These are phyloP conservation scores for Pollicipes pollicipes DNA, from an alignment of 1,140 invertebrate genomes.

Conservation along the genomic window DNA sequence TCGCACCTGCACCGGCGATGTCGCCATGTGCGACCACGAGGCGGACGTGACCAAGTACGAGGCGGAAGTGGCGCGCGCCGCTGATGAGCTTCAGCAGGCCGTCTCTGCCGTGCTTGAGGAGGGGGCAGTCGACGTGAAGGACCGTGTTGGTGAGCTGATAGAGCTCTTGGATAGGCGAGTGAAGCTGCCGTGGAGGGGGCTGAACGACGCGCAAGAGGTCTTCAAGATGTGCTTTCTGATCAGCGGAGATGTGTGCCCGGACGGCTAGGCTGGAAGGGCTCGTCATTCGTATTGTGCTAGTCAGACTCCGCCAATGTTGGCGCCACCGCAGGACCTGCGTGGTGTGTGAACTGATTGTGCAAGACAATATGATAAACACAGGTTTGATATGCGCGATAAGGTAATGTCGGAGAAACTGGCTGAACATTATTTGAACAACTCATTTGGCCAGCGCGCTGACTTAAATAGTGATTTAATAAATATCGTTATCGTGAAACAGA, in stretches of 20 bases:
- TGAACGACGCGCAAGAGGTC: background rate
- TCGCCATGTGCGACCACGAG: background rate
- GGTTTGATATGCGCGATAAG: no score
- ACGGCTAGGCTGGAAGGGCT: no score
- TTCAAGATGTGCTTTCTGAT: constrained; percentile 2
- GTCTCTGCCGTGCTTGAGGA: background rate
- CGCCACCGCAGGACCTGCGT: no score
- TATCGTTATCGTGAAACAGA: no score
- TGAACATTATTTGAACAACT: no score
- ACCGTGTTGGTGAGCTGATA: background rate
- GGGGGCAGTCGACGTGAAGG: background rate
- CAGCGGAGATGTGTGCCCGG: background rate
- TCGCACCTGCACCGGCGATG: background rate
- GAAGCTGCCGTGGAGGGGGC: background rate
- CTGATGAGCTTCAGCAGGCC: background rate
- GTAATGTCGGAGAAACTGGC: no score
- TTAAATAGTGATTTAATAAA: no score
- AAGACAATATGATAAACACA: no score
- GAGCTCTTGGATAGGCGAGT: background rate
- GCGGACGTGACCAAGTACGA: background rate
- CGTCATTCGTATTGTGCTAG: no score
- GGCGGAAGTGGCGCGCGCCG: background rate
- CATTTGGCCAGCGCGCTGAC: no score
- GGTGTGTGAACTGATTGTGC: no score
- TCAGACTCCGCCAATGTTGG: no score